A percentile compares a stretch with the other conserved stretches of the same genome.
Conservation (phyloP, 2,888 invertebrate species). For the Corbicula japonica region DNA sequence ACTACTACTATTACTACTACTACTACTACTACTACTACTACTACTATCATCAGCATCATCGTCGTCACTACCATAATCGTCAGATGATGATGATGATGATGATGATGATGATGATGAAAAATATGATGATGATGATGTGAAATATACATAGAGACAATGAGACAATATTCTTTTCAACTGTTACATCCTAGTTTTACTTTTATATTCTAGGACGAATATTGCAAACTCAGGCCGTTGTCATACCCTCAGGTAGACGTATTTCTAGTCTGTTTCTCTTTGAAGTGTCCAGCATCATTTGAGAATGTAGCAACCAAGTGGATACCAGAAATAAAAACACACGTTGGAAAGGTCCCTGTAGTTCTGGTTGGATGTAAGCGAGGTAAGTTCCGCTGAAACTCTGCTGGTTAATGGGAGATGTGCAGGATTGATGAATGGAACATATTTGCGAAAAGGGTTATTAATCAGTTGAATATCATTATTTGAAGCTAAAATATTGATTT, state of each 20-base stretch:
- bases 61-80: too few relatives aligned
- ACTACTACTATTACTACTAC: too few relatives aligned
- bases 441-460: too few relatives aligned
- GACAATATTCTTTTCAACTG: too few relatives aligned
- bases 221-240: constrained; percentile 75
- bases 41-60: too few relatives aligned
- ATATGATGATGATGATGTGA: too few relatives aligned
- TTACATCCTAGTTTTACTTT: background rate
- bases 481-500: too few relatives aligned
- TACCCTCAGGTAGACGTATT: constrained; percentile 82
- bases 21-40: too few relatives aligned
- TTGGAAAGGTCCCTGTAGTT: constrained; percentile 69
- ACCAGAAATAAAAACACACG: constrained; percentile 72
- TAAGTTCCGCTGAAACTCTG: constrained; percentile 10
- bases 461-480: too few relatives aligned
- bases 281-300: constrained; percentile 76
- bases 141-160: too few relatives aligned
- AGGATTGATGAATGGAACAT: background rate
- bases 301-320: constrained; percentile 79
- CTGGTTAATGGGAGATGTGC: background rate
- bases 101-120: too few relatives aligned
- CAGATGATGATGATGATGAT: too few relatives aligned
- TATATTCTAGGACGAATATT: constrained; percentile 71
- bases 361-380: constrained; percentile 75
- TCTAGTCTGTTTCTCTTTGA: constrained; percentile 79